These are phyloP conservation scores for Spondyliosoma cantharus DNA, from an alignment of 2,797 vertebrate genomes.

Conservation along the genomic window DNA sequence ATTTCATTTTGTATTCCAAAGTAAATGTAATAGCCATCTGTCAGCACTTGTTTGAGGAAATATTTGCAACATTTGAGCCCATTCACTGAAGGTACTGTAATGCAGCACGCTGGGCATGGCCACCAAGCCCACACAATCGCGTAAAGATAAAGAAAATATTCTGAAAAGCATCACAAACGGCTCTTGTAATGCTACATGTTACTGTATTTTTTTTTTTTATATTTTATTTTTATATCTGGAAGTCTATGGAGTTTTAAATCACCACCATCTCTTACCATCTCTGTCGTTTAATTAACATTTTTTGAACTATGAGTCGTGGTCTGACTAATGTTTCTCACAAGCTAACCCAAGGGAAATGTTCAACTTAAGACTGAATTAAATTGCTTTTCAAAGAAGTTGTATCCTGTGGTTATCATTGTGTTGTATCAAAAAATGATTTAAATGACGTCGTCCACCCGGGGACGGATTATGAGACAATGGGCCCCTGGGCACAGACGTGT, in stretches of 20 bases:
- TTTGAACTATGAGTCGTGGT: slow-evolving; percentile 40
- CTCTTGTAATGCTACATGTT: slow-evolving; percentile 24
- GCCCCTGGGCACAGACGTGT: neutral
- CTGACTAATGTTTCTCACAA: slow-evolving; percentile 45
- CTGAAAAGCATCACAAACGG: slow-evolving; percentile 27
- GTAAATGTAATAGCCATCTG: slow-evolving; percentile 41
- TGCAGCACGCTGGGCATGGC: slow-evolving; percentile 15
- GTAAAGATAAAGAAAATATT: slow-evolving; percentile 32
- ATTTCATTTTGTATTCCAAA: slow-evolving; percentile 51
- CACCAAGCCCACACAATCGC: slow-evolving; percentile 27
- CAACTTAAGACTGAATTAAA: slow-evolving; percentile 52
- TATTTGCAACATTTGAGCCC: slow-evolving; percentile 46
- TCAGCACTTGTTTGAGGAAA: slow-evolving; percentile 37
- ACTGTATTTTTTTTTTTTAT: slow-evolving; percentile 43
- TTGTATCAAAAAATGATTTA: slow-evolving; percentile 6
- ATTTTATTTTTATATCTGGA: slow-evolving; percentile 3
- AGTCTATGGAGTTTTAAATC: slow-evolving; percentile 19
- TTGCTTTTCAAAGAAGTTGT: slow-evolving; percentile 53
- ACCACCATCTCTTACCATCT: neutral
- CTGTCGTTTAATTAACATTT: slow-evolving; percentile 7
- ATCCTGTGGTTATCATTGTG: slow-evolving; percentile 19
- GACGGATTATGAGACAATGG: neutral
- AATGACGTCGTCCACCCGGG: neutral
- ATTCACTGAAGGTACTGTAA: slow-evolving; percentile 53
- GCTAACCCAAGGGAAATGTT: slow-evolving; percentile 39